Evolutionary conservation across 2,888 invertebrate genomes (phyloP).

Genomic region (Trilocha varians): DNA sequence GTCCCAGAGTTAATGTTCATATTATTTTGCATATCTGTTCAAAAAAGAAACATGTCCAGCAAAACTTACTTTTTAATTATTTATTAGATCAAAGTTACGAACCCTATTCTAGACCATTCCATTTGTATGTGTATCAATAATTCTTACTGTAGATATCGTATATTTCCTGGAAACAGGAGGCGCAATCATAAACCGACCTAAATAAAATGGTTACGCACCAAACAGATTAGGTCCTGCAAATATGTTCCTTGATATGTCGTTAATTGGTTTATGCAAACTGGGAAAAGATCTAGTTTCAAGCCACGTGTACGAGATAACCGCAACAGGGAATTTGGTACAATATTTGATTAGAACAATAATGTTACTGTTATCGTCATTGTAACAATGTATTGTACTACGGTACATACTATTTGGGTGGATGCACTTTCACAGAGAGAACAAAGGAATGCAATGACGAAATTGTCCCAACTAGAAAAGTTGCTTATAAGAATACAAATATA

Average conservation of each 20-base stretch:
- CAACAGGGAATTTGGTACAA: slow-evolving; percentile 21
- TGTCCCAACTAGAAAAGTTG: too few relatives aligned
- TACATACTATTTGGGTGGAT: slow-evolving; percentile 16
- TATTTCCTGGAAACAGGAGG: slow-evolving; percentile 38
- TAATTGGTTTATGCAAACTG: slow-evolving; percentile 37
- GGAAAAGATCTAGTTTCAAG: slow-evolving; percentile 36
- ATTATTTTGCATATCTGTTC: too few relatives aligned
- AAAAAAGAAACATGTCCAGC: too few relatives aligned
- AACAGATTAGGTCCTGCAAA: slow-evolving; percentile 28
- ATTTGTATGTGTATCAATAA: neutral
- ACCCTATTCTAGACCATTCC: too few relatives aligned
- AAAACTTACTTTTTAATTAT: too few relatives aligned
- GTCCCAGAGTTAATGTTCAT: too few relatives aligned
- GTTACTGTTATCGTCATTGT: slow-evolving; percentile 21
- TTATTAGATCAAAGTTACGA: too few relatives aligned
- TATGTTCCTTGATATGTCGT: slow-evolving; percentile 22
- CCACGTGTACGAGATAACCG: slow-evolving; percentile 42
- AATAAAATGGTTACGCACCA: slow-evolving; percentile 23
- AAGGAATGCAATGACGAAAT: too few relatives aligned
- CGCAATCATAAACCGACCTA: slow-evolving; percentile 30
- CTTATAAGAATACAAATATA: too few relatives aligned
- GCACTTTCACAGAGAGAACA: neutral
- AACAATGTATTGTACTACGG: slow-evolving; percentile 26
- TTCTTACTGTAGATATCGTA: neutral
- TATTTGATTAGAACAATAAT: slow-evolving; percentile 9